Base-by-base conservation (phyloP, 2,797 vertebrate genomes). In the Sebastiscus tertius region DNA sequence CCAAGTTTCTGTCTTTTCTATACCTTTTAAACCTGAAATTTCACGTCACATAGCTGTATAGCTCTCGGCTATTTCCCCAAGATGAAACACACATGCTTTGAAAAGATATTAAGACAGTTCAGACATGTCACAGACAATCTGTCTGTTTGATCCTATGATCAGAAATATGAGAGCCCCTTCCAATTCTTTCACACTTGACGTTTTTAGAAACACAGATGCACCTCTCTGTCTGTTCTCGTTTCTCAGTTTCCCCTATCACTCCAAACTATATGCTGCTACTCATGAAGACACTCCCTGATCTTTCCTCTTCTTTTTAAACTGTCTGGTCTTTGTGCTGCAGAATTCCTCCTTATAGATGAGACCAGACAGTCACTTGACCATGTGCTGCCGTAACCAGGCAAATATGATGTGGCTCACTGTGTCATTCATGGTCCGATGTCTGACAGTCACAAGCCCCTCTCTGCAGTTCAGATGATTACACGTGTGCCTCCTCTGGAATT, bases 401-500 rank as follows among this genome's bases (percentile, higher is more conserved):
- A 62, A 91, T 77, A 78, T 42, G 62, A 88, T 89, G 89, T 62
- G 85, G 81, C 83, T 84, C 83, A 33, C 66, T 75, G 83, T 92
- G 87, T 89, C 89, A 85, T 81, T 78, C 83, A 68, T 72, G 84
- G 82, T 81, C 87, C 91, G 87, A 92, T 93, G 92, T 92, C 90
- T 92, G 81, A 79, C 74, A 24, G 88, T 94, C 93, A 91, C 92
- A 92, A 92, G 90, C 82, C 83, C 77, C 65, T 76, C 66, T 85
- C 66, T 85, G 49, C 86, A 83, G 81, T 80, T 92, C 86, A 88
- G 80, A 80, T 90, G 87, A 92, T 94, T 93, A 90, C 87, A 92
- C 34, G 83, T 90, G 92, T 90, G 90, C 77, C 85, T 94, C 65
- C 71, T 72, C 34, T 89, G 91, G 91, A 93, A 93, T 92, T 93